phyloP scores from a whole-genome alignment of 2,797 vertebrate genomes.

The Mergus octosetaceus region DNA sequence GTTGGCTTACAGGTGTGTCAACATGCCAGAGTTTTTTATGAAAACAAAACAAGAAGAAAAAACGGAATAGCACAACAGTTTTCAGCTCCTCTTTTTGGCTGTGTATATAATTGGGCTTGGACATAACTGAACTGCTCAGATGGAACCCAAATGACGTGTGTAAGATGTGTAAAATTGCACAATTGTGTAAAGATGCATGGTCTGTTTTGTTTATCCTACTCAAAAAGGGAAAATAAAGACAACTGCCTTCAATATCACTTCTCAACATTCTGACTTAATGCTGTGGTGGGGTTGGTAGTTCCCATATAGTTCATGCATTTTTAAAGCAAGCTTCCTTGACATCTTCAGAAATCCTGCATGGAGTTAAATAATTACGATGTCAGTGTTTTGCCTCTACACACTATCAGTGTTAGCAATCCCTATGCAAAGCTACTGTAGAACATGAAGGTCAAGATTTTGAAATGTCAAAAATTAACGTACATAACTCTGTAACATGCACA shows the following conservation, averaged over 20 bases:
- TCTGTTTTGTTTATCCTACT: constrained; percentile 20
- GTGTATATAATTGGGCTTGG: background rate
- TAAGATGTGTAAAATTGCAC: constrained; percentile 3
- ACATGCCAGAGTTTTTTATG: constrained; percentile 87
- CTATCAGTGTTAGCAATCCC: background rate
- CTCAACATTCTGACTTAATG: constrained; percentile 42
- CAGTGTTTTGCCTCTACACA: constrained; percentile 52
- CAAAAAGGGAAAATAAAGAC: constrained; percentile 72
- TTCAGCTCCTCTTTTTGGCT: background rate
- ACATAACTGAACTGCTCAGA: background rate
- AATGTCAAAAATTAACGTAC: constrained; percentile 50
- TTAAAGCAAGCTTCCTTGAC: constrained; percentile 33
- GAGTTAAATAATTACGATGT: constrained; percentile 50
- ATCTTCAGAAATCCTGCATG: constrained; percentile 48
- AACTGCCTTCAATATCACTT: constrained; percentile 41
- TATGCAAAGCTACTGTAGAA: background rate
- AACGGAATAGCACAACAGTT: constrained; percentile 66
- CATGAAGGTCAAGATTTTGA: background rate
- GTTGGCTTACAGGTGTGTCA: constrained; percentile 89
- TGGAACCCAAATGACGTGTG: background rate
- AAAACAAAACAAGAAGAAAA: constrained; percentile 81
- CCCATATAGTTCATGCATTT: constrained; percentile 15
- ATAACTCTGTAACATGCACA: constrained; percentile 63
- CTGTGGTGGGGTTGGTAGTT: background rate
- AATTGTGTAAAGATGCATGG: background rate